These are phyloP conservation scores for Neria commutata DNA, from an alignment of 2,888 invertebrate genomes.

Conservation along the genomic window DNA sequence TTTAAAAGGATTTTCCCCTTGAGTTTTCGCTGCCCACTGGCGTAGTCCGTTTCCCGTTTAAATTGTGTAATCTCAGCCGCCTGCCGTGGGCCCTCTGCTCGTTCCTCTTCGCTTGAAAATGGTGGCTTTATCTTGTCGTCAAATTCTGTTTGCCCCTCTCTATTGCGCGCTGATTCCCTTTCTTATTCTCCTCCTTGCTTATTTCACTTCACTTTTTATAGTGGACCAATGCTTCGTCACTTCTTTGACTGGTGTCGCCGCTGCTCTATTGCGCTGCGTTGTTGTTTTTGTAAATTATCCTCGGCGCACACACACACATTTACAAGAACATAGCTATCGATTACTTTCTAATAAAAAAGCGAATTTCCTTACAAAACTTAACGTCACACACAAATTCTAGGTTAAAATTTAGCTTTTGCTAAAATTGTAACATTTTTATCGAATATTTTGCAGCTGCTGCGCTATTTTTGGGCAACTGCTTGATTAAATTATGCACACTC, in stretches of 20 bases:
- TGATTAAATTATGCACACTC: too few species aligned
- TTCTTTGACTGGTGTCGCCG: not conserved
- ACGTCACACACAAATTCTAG: too few species aligned
- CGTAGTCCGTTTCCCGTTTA: slow-evolving; percentile 18
- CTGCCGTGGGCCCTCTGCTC: slow-evolving; percentile 21
- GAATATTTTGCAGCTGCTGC: too few species aligned
- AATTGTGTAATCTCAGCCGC: too few species aligned
- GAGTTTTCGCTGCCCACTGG: not conserved
- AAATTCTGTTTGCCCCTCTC: not conserved
- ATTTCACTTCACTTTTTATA: too few species aligned
- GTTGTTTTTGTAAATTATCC: not conserved
- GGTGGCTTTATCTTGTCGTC: slow-evolving; percentile 34
- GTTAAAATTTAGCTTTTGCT: too few species aligned
- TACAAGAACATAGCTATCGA: not conserved
- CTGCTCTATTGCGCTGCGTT: not conserved
- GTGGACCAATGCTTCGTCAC: not conserved
- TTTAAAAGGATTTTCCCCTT: not conserved
- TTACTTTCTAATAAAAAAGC: not conserved
- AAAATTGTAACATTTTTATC: slow-evolving; percentile 5
- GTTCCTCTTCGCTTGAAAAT: slow-evolving; percentile 34
- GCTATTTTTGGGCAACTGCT: too few species aligned
- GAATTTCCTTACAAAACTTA: too few species aligned
- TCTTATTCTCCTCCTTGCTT: too few species aligned
- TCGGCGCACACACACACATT: not conserved
- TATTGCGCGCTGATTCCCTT: not conserved